These are phyloP conservation scores for Apostichopus californicus DNA, from an alignment of 35 echinoderm and acorn worm species.

Conservation along the genomic window DNA sequence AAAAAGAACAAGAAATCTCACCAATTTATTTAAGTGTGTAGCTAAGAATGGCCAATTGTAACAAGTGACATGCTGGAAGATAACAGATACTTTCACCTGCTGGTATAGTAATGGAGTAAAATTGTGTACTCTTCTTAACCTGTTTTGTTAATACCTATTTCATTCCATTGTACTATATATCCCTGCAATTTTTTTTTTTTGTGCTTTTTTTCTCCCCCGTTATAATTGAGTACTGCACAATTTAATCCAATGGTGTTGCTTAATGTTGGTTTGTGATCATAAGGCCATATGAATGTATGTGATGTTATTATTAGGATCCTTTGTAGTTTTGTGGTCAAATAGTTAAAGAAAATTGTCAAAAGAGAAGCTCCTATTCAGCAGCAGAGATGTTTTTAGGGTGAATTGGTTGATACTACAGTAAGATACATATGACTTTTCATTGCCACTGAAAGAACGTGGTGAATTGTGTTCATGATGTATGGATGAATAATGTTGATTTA, in stretches of 20 bases:
- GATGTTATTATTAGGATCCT: background rate
- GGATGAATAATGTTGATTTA: background rate
- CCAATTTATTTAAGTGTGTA: no score
- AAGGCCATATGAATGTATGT: background rate
- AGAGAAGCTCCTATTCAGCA: constrained; percentile 15
- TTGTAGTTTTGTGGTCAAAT: background rate
- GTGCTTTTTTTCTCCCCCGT: background rate
- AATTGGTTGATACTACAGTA: background rate
- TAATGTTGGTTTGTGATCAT: background rate
- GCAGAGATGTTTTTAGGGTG: background rate
- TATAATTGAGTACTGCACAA: background rate
- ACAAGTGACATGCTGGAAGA: no score
- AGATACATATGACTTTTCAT: background rate
- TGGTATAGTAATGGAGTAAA: no score
- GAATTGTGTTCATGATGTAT: background rate
- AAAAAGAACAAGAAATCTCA: no score
- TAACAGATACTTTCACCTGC: no score
- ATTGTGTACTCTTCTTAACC: no score
- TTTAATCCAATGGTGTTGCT: background rate
- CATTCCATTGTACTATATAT: constrained; percentile 8
- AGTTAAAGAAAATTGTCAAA: constrained; percentile 1
- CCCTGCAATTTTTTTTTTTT: background rate
- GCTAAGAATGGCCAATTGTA: no score
- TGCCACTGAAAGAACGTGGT: background rate
- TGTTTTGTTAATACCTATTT: background rate